Base-by-base conservation (phyloP, 2,888 invertebrate genomes). In the Scaeva pyrastri region DNA sequence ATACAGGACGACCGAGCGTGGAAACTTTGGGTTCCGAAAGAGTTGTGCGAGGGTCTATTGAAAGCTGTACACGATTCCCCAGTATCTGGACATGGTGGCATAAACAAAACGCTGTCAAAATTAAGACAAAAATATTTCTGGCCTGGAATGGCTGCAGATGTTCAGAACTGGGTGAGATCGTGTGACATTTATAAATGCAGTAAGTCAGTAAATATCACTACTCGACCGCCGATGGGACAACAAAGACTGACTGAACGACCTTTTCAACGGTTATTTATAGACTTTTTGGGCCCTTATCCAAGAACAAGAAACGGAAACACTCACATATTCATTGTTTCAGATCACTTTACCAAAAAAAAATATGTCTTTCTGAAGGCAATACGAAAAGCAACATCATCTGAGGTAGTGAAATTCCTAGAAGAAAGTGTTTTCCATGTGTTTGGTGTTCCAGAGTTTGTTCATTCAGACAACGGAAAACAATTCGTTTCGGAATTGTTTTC, bases 391-490 rank as follows among this genome's bases (percentile, higher is more conserved):
- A 31, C 31, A 5, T 5, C 31, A 31, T 31, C 31, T 31, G 31
- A 31, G 31, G 31, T 31, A 31, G 31, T 31, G 5, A 31, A 50
- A 21, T 21, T 50, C 21, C 11, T 50, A 31, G 31, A 31, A 31
- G 31, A 31, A 31, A 31, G 31, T 31, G 31, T 31, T 31, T 31
- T 31, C 31, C 31, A 31, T 31, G 31, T 31, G 31, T 31, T 31
- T 31, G 31, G 5, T 4, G 31, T 31, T 31, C 31, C 50, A 21
- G 50, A 50, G 11, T 26, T 52, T 12, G 12, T 52, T 4, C 52
- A 52, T 14, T 21, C 21, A 5, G 74, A 86, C 45, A 79, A 86
- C 19, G 79, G 83, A 1, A 19, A 71, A 1, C 79, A 86, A 31
- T 86, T 83, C n/a, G 50, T 70, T 5, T 80, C 86, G 0, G 19